Evolutionary conservation across 2,888 invertebrate genomes (phyloP).

Genomic region (Temnothorax unifasciatus): DNA sequence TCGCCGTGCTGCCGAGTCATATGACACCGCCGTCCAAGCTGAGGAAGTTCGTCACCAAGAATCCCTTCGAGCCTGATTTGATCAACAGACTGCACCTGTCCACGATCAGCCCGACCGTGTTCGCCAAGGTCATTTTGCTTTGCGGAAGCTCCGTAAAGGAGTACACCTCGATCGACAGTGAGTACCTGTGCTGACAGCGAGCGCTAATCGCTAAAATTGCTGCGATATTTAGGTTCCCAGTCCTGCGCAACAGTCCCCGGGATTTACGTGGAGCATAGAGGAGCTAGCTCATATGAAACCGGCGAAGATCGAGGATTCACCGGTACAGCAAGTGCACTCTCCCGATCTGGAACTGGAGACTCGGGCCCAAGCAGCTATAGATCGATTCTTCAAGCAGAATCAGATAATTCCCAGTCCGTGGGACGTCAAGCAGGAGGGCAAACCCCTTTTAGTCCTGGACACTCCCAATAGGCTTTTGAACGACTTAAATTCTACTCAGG

Average conservation of each 20-base stretch:
- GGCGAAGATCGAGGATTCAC: constrained; percentile 90
- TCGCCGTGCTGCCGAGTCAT: constrained; percentile 84
- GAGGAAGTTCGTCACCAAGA: constrained; percentile 87
- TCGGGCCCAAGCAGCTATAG: constrained; percentile 90
- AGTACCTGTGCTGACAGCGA: background rate
- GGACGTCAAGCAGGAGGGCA: constrained; percentile 76
- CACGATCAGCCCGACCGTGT: constrained; percentile 89
- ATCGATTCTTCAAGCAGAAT: constrained; percentile 88
- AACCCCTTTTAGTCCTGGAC: constrained; percentile 60
- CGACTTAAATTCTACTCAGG: constrained; percentile 68
- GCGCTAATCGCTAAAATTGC: constrained; percentile 21
- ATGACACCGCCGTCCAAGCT: constrained; percentile 88
- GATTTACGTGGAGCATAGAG: constrained; percentile 91
- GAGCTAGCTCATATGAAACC: constrained; percentile 90
- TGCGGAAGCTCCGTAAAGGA: background rate
- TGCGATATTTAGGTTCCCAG: constrained; percentile 83
- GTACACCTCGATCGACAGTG: constrained; percentile 72
- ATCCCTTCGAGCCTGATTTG: constrained; percentile 90
- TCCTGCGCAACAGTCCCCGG: constrained; percentile 84
- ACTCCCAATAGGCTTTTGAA: constrained; percentile 73
- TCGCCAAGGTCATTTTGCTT: constrained; percentile 78
- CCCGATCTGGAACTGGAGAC: constrained; percentile 90
- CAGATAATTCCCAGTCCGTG: constrained; percentile 89
- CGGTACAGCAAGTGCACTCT: constrained; percentile 88
- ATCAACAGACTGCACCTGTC: constrained; percentile 90